Evolutionary conservation across 2,113 vertebrate genomes (phyloP), one percentile per base, ranked within the genome.

Genomic region (Glareola pratincola): DNA sequence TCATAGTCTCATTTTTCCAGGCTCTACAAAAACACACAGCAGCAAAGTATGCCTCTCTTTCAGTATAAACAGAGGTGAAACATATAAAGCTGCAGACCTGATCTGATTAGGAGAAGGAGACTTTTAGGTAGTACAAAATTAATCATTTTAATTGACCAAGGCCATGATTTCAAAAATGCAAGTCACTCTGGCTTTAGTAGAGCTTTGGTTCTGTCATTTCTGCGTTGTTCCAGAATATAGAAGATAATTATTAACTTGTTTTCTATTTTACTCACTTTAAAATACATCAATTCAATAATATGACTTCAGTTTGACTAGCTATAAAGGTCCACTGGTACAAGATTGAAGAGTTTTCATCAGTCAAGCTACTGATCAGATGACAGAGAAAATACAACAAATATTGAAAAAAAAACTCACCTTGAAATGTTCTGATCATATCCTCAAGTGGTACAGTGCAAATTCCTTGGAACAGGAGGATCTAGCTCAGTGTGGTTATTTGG

Each of bases 391-490:
- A 1, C 5, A 50, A 39, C 14, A 62, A 66, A 71, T 56, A 62
- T 1, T 66, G 20, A 9, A 2, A 23, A 2, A 23, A 73, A 48
- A 37, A 2, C 9, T 0, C 7, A 14, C 27, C 18, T 39, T 64
- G 39, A 68, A 82, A 76, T 43, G 1, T 64, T 85, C 15, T 27
- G 39, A 14, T 39, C 16, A 4, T 47, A 10, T 43, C 14, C 6
- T 80, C 19, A 73, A 56, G 30, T 37, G 30, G 30, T 24, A 32
- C 6, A 62, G 12, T 20, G 59, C 1, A 0, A 67, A 75, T 64
- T 91, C 9, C 59, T 29, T 62, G 51, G n/a, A 67, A 57, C 14
- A 11, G 24, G n/a, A 73, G 14, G 17, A 85, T 56, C 5, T 66
- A 41, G 7, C 4, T 56, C 14, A n/a, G 5, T 50, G 20, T 59